Evolutionary conservation across 1,140 invertebrate genomes (phyloP).

Genomic region (Drosophila sproati): DNA sequence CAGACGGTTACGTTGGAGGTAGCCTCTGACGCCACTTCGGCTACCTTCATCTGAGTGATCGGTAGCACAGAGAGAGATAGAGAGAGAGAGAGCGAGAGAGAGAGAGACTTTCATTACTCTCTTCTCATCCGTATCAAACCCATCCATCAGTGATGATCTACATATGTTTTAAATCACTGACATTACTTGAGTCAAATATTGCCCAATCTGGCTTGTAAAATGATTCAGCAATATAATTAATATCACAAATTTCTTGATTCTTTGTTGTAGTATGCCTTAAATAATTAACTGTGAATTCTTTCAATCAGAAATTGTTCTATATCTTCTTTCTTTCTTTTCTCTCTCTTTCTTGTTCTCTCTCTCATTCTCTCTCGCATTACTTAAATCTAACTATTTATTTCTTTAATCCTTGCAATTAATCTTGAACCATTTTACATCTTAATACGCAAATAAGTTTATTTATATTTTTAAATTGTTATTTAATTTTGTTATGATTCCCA

Average conservation of each 20-base stretch:
- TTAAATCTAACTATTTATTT: too few relatives aligned
- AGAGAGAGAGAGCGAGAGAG: neutral
- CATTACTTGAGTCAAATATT: neutral
- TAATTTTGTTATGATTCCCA: neutral
- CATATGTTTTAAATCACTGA: neutral
- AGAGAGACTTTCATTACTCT: conserved; percentile 40
- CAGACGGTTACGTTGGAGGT: conserved; percentile 25
- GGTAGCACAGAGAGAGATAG: neutral
- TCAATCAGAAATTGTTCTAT: too few relatives aligned
- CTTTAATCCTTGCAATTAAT: too few relatives aligned
- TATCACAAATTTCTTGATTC: neutral
- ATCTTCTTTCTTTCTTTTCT: too few relatives aligned
- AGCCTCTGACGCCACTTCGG: conserved; percentile 8
- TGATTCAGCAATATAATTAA: neutral
- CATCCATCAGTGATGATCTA: conserved; percentile 37
- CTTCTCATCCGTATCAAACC: neutral
- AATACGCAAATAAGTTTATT: too few relatives aligned
- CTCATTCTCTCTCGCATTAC: too few relatives aligned
- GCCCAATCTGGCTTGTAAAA: neutral
- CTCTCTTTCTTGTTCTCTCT: too few relatives aligned
- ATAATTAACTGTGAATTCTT: too few relatives aligned
- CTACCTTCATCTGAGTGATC: conserved; percentile 12
- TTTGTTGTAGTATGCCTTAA: too few relatives aligned
- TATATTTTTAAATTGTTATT: neutral
- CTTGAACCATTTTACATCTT: too few relatives aligned